Evolutionary conservation across 2,113 vertebrate genomes (phyloP).

Genomic region (Reinhardtius hippoglossoides): DNA sequence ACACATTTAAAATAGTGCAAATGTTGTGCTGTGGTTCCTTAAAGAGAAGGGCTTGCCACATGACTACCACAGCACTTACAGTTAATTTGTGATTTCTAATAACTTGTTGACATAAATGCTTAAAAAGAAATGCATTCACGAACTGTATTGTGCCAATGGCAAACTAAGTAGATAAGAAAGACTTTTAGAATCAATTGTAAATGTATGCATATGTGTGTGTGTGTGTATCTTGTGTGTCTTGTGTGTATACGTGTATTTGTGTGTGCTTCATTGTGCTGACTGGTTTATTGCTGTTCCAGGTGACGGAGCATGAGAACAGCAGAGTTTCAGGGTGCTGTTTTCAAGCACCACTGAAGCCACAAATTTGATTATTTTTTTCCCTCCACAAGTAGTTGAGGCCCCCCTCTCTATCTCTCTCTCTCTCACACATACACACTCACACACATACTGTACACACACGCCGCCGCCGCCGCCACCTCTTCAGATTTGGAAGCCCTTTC

Average conservation of each 20-base stretch:
- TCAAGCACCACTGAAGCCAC: conserved; percentile 78
- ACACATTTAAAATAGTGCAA: too few relatives aligned
- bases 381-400: conserved; percentile 62
- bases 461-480: conserved; percentile 12
- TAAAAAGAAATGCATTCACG: neutral
- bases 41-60: too few relatives aligned
- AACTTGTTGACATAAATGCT: neutral
- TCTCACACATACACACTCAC: neutral
- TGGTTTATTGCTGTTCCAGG: conserved; percentile 75
- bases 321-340: conserved; percentile 75
- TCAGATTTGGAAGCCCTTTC: conserved; percentile 17
- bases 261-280: conserved; percentile 60
- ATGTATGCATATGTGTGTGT: neutral
- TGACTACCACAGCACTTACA: too few relatives aligned
- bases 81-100: neutral
- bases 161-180: neutral
- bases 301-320: conserved; percentile 73
- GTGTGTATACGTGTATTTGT: neutral
- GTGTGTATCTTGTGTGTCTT: neutral
- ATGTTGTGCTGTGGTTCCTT: too few relatives aligned
- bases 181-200: neutral
- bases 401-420: neutral
- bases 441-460: conserved; percentile 20
- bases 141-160: neutral
- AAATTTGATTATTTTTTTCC: conserved; percentile 75